Base-by-base conservation (phyloP, 2,797 vertebrate species). In the Labeo calbasu region DNA sequence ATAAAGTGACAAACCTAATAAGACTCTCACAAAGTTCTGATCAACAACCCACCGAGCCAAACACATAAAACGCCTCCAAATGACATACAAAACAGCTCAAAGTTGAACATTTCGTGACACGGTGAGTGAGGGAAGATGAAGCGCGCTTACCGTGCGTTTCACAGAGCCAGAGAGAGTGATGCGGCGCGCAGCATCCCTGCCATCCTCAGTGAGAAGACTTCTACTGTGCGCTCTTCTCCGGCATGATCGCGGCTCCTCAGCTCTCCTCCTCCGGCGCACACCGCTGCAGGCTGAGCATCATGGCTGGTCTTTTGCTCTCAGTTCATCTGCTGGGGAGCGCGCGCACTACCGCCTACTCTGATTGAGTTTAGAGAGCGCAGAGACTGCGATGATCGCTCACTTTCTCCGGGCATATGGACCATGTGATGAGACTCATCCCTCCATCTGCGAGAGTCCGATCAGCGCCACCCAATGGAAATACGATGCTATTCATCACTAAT, bases 321-420 rank as follows among this genome's bases (percentile, higher is more conserved):
- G 66, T 53, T 61, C 71, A 51, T 84, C 79, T 87, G 77, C 68
- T 79, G 83, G 65, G 57, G 55, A 69, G 63, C 63, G 57, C 77
- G 63, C 9, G 21, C 86, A 86, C 82, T 85, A 84, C 66, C 88
- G 90, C 83, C 89, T 82, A 46, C 89, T 88, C 89, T 92, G 90
- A 90, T 90, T 91, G 92, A 91, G 88, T 88, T 91, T 92, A 90
- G 94, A 92, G 91, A 91, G 65, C 91, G 91, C 93, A 87, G 91
- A 90, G 86, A 88, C 82, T 89, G 86, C 13, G 73, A 77, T 92
- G 92, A 91, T 92, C 88, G 86, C 86, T 91, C 86, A 46, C 65
- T 71, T 84, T 77, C 70, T 50, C 21, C 70, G 14, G 50, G 83
- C 81, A 79, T 70, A 65, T 79, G 84, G 88, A 93, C 90, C 94